Evolutionary conservation across 1,140 invertebrate genomes (phyloP).

Genomic region (Trachymyrmex cornetzi): DNA sequence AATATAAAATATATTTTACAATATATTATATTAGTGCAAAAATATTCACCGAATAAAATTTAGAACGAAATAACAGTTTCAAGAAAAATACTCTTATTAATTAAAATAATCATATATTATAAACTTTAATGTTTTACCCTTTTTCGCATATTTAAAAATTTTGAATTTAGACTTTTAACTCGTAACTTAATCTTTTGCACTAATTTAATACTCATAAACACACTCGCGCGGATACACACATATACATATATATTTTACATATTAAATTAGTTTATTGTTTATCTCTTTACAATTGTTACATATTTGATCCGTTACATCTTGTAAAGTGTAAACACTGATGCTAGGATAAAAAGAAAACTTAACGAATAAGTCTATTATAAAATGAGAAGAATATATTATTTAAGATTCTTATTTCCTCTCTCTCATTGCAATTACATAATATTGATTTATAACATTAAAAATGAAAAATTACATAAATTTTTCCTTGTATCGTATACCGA

Average conservation of each 20-base stretch:
- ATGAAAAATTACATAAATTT: neutral
- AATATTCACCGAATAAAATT: neutral
- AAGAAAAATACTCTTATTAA: constrained; percentile 2
- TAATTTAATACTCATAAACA: constrained; percentile 57
- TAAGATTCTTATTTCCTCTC: neutral
- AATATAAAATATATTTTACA: constrained; percentile 18
- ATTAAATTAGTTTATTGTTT: constrained; percentile 77
- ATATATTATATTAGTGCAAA: constrained; percentile 48
- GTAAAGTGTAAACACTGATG: constrained; percentile 70
- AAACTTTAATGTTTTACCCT: neutral
- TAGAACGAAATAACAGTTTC: neutral
- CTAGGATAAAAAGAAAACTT: constrained; percentile 58
- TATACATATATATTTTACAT: constrained; percentile 72
- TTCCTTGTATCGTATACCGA: neutral
- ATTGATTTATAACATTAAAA: neutral
- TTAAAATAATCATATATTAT: constrained; percentile 2
- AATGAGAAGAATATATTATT: neutral
- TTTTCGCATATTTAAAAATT: neutral
- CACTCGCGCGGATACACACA: constrained; percentile 25
- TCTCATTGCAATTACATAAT: neutral
- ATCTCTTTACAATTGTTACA: constrained; percentile 79
- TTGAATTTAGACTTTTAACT: neutral
- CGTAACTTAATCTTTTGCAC: constrained; percentile 39
- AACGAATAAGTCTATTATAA: constrained; percentile 18
- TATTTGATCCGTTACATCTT: constrained; percentile 69